phyloP scores from a whole-genome alignment of 2,888 invertebrate species.

The Apantesis nais region DNA sequence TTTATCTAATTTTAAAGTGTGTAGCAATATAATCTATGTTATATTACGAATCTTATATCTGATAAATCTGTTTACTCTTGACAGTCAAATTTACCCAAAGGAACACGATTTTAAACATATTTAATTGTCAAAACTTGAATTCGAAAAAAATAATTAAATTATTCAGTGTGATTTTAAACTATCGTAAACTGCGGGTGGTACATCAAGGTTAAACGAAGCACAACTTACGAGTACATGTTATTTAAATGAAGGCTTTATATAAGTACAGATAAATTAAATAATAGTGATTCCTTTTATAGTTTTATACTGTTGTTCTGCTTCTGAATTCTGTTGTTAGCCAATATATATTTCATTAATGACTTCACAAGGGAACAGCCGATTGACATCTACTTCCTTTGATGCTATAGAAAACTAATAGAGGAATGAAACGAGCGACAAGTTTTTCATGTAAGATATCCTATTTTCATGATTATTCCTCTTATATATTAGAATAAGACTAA shows the following conservation, averaged over 20 bases:
- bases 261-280: background rate
- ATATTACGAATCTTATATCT: background rate
- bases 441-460: background rate
- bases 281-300: background rate
- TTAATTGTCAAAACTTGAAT: background rate
- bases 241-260: background rate
- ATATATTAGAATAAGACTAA: background rate
- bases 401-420: background rate
- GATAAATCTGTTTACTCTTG: background rate
- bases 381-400: background rate
- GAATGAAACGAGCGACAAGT: background rate
- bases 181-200: background rate
- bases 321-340: background rate
- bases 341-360: background rate
- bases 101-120: background rate
- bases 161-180: background rate
- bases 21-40: too few relatives aligned
- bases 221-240: background rate
- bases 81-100: background rate
- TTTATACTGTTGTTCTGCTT: background rate
- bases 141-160: background rate
- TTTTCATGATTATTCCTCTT: background rate
- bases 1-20: background rate
- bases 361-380: background rate
- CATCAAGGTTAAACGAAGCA: background rate